Percentiles rank a stretch among this genome's conserved stretches.
These are phyloP conservation scores for Brachyalestes nurse DNA, from an alignment of 2,797 vertebrate species.

Conservation along the genomic window DNA sequence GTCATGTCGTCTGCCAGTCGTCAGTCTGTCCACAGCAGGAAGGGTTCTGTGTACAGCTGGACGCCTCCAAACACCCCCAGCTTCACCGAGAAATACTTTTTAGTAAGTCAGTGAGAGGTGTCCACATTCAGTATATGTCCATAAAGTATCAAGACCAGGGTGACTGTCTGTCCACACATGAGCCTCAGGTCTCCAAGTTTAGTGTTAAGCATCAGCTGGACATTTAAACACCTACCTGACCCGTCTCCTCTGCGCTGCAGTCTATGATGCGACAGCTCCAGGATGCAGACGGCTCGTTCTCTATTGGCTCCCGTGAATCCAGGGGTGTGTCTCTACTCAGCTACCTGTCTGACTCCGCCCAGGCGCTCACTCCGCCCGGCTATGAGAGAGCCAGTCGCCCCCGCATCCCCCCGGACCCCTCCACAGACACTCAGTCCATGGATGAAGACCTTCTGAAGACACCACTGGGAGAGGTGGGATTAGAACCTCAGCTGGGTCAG, in stretches of 20 bases:
- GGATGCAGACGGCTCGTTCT: constrained; percentile 71
- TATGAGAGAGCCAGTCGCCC: constrained; percentile 41
- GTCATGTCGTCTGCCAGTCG: constrained; percentile 75
- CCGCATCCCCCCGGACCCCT: constrained; percentile 45
- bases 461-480: constrained; percentile 58
- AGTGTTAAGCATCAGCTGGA: too few relatives aligned
- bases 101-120: constrained; percentile 76
- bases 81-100: constrained; percentile 92
- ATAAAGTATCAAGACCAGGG: too few relatives aligned
- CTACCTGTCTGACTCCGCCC: constrained; percentile 78
- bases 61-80: constrained; percentile 91
- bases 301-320: constrained; percentile 66
- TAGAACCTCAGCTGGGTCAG: background rate
- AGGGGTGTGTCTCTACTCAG: constrained; percentile 84
- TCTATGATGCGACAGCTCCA: constrained; percentile 82
- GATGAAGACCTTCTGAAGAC: constrained; percentile 66
- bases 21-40: constrained; percentile 85
- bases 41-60: constrained; percentile 88
- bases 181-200: too few relatives aligned
- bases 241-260: constrained; percentile 57
- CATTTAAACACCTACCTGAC: background rate
- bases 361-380: constrained; percentile 35
- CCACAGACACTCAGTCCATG: constrained; percentile 57
- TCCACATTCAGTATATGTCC: constrained; percentile 1
- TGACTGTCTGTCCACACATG: too few relatives aligned